Percentiles rank a stretch among this genome's conserved stretches.
These are phyloP conservation scores for Panthera leo DNA, from an alignment of 2,113 vertebrate species.

Conservation along the genomic window DNA sequence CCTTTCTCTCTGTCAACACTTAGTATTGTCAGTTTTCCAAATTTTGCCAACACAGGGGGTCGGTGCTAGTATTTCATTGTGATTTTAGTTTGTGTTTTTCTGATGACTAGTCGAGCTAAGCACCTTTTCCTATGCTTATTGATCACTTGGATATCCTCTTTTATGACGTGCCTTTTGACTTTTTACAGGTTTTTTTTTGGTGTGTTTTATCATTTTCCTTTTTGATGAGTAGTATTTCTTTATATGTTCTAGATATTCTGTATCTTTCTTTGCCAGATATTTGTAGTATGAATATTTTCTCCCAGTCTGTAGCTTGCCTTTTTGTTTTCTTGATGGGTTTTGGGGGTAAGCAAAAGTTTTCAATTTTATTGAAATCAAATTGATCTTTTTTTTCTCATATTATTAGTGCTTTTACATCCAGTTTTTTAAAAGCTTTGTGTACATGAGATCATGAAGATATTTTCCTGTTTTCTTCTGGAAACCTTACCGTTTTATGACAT, in stretches of 20 bases:
- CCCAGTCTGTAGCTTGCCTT: neutral
- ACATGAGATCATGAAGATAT: neutral
- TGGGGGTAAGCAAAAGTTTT: neutral
- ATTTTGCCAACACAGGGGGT: neutral
- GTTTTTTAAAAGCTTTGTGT: neutral
- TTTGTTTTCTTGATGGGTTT: neutral
- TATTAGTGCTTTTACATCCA: neutral
- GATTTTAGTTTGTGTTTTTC: neutral
- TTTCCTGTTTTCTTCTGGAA: neutral
- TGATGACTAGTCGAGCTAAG: neutral
- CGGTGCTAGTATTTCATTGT: neutral
- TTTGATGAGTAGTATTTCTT: neutral
- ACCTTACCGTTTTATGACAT: neutral
- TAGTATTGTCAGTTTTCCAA: neutral
- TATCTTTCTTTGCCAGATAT: neutral
- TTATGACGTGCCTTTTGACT: neutral
- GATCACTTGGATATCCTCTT: neutral
- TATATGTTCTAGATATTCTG: neutral
- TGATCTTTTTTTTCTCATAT: neutral
- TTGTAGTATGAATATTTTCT: neutral
- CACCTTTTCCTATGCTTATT: neutral
- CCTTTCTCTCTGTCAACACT: too few relatives aligned
- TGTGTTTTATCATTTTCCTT: neutral
- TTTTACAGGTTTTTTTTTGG: neutral
- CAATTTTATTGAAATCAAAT: conserved; percentile 14